Evolutionary conservation across 2,888 invertebrate genomes (phyloP).

Genomic region (Andrena minutula): DNA sequence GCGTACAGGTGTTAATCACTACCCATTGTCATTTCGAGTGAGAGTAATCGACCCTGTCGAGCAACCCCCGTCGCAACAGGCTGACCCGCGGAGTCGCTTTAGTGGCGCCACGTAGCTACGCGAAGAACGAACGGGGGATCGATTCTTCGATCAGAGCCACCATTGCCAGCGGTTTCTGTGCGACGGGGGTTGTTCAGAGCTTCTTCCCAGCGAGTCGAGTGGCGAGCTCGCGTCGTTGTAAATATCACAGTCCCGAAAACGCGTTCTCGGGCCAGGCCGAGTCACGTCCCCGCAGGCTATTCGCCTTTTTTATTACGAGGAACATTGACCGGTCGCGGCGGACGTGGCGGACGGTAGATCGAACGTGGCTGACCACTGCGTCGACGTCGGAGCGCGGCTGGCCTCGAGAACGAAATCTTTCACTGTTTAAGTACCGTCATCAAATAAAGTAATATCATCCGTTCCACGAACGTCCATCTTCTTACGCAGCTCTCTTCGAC

Average conservation of each 20-base stretch:
- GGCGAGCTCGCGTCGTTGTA: constrained; percentile 60
- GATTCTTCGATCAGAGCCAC: neutral
- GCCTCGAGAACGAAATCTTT: constrained; percentile 67
- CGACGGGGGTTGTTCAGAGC: constrained; percentile 37
- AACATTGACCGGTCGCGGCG: constrained; percentile 32
- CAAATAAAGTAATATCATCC: constrained; percentile 83
- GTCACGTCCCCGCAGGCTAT: constrained; percentile 43
- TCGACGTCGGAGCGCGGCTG: constrained; percentile 54
- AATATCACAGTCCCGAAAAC: constrained; percentile 59
- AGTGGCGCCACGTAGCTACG: too few species aligned
- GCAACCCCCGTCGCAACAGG: constrained; percentile 27
- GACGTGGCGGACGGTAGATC: constrained; percentile 9
- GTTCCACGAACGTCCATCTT: constrained; percentile 75
- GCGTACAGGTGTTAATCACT: constrained; percentile 58
- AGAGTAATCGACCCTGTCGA: constrained; percentile 34
- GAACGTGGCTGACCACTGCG: constrained; percentile 25
- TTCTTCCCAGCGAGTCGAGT: constrained; percentile 37
- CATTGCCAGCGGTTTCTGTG: neutral
- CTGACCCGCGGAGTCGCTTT: neutral
- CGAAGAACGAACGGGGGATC: neutral
- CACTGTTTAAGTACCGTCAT: constrained; percentile 79
- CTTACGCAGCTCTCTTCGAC: constrained; percentile 40
- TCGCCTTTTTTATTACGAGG: constrained; percentile 44
- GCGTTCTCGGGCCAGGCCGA: constrained; percentile 30
- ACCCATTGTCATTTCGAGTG: constrained; percentile 62